Evolutionary conservation across 37 sponge, comb jelly and placozoan species (phyloP).

Genomic region (Geodia barretti): DNA sequence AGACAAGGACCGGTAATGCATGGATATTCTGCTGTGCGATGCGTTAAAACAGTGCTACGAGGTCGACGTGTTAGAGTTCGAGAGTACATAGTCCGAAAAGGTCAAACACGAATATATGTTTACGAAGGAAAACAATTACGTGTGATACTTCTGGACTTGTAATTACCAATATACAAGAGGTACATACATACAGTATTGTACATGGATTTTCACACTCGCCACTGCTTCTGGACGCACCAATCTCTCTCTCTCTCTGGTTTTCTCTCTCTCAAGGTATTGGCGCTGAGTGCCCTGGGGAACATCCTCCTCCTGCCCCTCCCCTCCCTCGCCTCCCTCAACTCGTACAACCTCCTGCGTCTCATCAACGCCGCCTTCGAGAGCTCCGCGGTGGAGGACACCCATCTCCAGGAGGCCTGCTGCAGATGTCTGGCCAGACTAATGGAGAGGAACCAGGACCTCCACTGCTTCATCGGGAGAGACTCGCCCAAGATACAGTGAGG

Average conservation of each 20-base stretch:
- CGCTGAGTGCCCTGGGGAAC: neutral
- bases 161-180: neutral
- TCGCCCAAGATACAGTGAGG: neutral
- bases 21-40: too few relatives aligned
- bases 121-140: too few relatives aligned
- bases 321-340: neutral
- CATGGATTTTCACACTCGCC: neutral
- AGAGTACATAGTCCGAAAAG: too few relatives aligned
- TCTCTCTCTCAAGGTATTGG: neutral
- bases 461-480: slow-evolving; percentile 22
- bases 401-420: slow-evolving; percentile 42
- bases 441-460: slow-evolving; percentile 13
- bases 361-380: slow-evolving; percentile 16
- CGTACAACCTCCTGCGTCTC: slow-evolving; percentile 26
- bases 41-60: too few relatives aligned
- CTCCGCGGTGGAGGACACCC: slow-evolving; percentile 3
- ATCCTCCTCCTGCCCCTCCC: slow-evolving; percentile 6
- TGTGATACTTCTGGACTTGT: too few relatives aligned
- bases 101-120: too few relatives aligned
- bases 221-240: neutral
- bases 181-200: neutral
- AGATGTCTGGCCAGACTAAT: slow-evolving; percentile 41
- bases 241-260: neutral
- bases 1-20: too few relatives aligned
- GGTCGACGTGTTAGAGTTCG: too few relatives aligned